A percentile compares a stretch with the other conserved stretches of the same genome.
Evolutionary conservation across 2,888 invertebrate species (phyloP).

Genomic region (Coelinius sp.): DNA sequence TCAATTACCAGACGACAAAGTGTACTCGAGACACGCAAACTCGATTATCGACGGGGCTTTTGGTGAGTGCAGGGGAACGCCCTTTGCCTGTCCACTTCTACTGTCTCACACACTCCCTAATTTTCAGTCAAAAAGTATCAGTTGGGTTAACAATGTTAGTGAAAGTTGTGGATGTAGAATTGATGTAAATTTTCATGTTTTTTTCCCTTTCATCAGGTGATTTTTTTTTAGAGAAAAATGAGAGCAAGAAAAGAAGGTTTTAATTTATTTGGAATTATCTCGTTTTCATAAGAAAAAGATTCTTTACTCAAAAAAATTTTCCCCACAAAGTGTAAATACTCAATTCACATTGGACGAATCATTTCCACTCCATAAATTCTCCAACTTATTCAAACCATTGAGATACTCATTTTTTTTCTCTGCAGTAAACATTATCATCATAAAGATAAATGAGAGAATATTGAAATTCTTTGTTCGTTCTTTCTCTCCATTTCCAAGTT

Average conservation of each 20-base stretch:
- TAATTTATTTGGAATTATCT: no score
- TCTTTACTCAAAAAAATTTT: no score
- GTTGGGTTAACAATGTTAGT: not conserved
- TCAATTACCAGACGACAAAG: conserved; percentile 35
- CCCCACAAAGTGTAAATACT: no score
- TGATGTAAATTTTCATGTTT: no score
- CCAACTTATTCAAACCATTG: not conserved
- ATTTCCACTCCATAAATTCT: not conserved
- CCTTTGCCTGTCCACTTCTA: conserved; percentile 21
- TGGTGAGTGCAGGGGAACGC: conserved; percentile 44
- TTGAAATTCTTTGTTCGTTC: conserved; percentile 4
- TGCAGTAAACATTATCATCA: not conserved
- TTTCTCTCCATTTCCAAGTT: not conserved
- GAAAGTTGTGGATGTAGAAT: not conserved
- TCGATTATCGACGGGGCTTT: conserved; percentile 56
- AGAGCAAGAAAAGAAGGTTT: no score
- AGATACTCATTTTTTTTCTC: not conserved
- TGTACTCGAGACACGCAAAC: conserved; percentile 55
- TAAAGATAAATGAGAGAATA: not conserved
- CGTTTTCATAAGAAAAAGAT: no score
- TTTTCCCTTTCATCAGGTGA: no score
- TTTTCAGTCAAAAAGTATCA: not conserved
- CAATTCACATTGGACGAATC: not conserved
- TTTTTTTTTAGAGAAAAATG: no score
- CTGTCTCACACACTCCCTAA: not conserved